Conservation (phyloP, 2,888 invertebrate genomes). For the Alitta virens region DNA sequence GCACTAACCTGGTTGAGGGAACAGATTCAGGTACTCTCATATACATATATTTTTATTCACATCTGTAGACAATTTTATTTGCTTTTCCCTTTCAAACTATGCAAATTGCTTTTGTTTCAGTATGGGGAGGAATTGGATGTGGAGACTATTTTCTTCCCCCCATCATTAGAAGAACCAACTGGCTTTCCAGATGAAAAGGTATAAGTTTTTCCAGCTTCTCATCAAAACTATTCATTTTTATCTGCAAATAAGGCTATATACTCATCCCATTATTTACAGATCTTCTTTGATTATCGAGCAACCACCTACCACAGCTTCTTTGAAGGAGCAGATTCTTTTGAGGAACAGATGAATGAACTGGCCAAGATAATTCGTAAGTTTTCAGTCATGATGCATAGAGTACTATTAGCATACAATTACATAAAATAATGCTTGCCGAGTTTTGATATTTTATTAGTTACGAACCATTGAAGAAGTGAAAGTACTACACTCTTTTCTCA, state of each 20-base stretch:
- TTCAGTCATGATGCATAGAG: too few relatives aligned
- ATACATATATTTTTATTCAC: too few relatives aligned
- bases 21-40: slow-evolving; percentile 39
- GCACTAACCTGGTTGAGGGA: slow-evolving; percentile 46
- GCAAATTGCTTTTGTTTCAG: background rate
- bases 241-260: too few relatives aligned
- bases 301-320: slow-evolving; percentile 31
- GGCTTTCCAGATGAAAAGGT: background rate
- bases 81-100: too few relatives aligned
- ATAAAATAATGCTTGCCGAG: too few relatives aligned
- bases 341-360: slow-evolving; percentile 35
- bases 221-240: too few relatives aligned
- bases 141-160: background rate
- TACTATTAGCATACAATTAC: too few relatives aligned
- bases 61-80: too few relatives aligned
- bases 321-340: slow-evolving; percentile 39
- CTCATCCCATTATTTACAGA: background rate
- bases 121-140: background rate
- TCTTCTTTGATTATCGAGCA: slow-evolving; percentile 6
- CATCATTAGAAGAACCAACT: background rate
- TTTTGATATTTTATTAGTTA: too few relatives aligned
- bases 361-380: slow-evolving; percentile 36
- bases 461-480: too few relatives aligned
- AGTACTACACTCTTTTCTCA: too few relatives aligned
- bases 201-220: background rate